These are phyloP conservation scores for Phocoena sinus DNA, from an alignment of 2,113 vertebrate species.

Conservation along the genomic window DNA sequence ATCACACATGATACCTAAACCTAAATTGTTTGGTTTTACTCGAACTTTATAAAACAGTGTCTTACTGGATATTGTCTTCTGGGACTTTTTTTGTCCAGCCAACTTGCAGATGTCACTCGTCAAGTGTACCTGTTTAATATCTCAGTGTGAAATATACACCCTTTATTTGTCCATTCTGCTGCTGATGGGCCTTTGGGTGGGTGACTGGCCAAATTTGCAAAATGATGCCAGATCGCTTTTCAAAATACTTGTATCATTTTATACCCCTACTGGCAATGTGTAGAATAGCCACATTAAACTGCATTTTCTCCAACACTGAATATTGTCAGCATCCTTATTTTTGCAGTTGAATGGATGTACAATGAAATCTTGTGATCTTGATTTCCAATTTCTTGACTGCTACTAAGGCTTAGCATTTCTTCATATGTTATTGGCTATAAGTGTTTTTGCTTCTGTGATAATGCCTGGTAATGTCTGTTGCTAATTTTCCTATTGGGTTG, in stretches of 20 bases:
- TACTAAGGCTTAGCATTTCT: not conserved
- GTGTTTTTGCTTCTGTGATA: not conserved
- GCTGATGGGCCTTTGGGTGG: not conserved
- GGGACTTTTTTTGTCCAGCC: not conserved
- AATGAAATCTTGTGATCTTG: not conserved
- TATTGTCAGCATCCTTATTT: not conserved
- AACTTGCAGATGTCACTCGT: not conserved
- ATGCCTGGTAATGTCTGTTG: not conserved
- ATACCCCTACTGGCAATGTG: not conserved
- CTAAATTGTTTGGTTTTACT: not conserved
- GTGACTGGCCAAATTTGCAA: not conserved
- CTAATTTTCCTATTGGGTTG: not conserved
- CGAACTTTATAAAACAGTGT: not conserved
- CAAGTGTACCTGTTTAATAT: not conserved
- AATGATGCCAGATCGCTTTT: not conserved
- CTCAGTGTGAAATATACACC: not conserved
- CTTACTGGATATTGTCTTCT: not conserved
- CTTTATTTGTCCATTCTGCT: not conserved
- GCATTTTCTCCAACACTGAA: not conserved
- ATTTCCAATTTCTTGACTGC: not conserved
- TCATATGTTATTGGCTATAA: not conserved
- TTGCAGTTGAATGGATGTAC: not conserved
- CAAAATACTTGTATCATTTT: not conserved
- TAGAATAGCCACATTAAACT: not conserved
- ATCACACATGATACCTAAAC: not conserved